Evolutionary conservation across 92 coral and sea anemone genomes (phyloP).

Genomic region (Palythoa caribaeorum): DNA sequence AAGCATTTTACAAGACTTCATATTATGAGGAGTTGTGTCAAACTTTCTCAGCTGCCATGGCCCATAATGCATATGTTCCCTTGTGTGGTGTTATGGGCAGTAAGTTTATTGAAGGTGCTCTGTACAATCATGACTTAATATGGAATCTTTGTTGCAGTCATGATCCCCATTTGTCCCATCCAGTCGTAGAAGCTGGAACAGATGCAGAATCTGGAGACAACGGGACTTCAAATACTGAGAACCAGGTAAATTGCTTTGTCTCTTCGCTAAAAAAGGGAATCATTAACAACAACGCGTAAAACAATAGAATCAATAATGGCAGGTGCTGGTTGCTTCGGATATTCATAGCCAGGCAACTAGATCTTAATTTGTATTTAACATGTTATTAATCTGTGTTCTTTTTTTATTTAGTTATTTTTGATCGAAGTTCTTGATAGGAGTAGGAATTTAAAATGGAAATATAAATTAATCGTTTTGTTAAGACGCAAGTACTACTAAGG

Average conservation of each 20-base stretch:
- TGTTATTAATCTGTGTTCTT: too few species aligned
- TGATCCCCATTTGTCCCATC: slow-evolving; percentile 67
- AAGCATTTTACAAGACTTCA: slow-evolving; percentile 72
- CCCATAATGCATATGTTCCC: slow-evolving; percentile 90
- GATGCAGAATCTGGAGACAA: slow-evolving; percentile 2
- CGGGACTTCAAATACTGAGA: background rate
- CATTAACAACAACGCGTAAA: too few species aligned
- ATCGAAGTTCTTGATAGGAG: too few species aligned
- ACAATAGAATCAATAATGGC: too few species aligned
- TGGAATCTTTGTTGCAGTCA: slow-evolving; percentile 96
- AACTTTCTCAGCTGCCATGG: slow-evolving; percentile 94
- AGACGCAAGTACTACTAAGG: too few species aligned
- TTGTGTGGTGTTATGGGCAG: slow-evolving; percentile 95
- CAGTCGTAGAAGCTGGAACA: slow-evolving; percentile 28
- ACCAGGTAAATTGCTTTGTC: background rate
- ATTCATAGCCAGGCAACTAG: too few species aligned
- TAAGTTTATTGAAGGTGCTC: slow-evolving; percentile 84
- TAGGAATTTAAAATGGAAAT: too few species aligned
- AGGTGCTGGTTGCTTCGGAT: too few species aligned
- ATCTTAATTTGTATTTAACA: too few species aligned
- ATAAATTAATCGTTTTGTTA: too few species aligned
- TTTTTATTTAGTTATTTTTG: too few species aligned
- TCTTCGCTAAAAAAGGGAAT: background rate
- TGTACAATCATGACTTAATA: slow-evolving; percentile 92
- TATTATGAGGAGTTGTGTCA: slow-evolving; percentile 83